Evolutionary conservation across 2,888 invertebrate species (phyloP).

Genomic region (Orchestes rusci): DNA sequence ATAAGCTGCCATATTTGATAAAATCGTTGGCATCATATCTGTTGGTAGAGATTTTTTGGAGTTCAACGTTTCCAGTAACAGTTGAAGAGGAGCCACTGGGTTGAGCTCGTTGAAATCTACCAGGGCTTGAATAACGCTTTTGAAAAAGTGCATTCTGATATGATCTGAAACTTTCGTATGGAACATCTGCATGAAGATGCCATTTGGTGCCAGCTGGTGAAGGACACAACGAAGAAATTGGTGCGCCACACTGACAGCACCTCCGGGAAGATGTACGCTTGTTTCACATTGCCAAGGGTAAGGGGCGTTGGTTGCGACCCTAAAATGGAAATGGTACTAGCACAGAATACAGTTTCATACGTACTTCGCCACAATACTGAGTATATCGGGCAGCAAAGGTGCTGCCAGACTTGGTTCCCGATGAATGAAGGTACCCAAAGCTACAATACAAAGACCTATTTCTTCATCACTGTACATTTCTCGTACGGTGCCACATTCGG

Average conservation of each 20-base stretch:
- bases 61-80: conserved; percentile 78
- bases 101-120: conserved; percentile 95
- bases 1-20: conserved; percentile 90
- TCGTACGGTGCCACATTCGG: conserved; percentile 81
- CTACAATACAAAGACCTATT: conserved; percentile 86
- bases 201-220: conserved; percentile 94
- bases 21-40: conserved; percentile 66
- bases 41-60: conserved; percentile 67
- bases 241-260: conserved; percentile 90
- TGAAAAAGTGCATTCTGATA: conserved; percentile 78
- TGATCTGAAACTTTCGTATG: conserved; percentile 77
- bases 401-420: conserved; percentile 94
- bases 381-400: conserved; percentile 82
- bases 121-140: conserved; percentile 86
- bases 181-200: conserved; percentile 93
- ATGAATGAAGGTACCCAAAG: conserved; percentile 92
- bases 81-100: conserved; percentile 87
- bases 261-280: conserved; percentile 85
- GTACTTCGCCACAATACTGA: conserved; percentile 82
- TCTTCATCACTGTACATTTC: conserved; percentile 97
- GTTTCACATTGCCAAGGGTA: conserved; percentile 88
- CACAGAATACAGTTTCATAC: too few species aligned
- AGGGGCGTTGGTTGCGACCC: conserved; percentile 68
- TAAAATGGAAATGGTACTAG: conserved; percentile 34
- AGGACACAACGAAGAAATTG: conserved; percentile 95